Evolutionary conservation across 1,140 invertebrate genomes (phyloP).

Genomic region (Zaprionus camerounensis): DNA sequence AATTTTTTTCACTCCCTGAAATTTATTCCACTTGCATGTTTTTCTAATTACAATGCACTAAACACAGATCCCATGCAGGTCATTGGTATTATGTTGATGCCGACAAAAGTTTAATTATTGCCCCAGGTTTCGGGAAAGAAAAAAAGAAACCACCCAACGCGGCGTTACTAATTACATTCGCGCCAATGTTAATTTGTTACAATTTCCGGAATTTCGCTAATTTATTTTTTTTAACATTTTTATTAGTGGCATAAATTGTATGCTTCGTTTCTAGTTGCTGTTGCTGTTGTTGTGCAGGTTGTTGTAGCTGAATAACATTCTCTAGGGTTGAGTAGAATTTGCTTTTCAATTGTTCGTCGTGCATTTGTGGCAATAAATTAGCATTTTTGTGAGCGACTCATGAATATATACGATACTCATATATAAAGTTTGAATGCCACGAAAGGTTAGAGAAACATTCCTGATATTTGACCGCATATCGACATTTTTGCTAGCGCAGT

Average conservation of each 20-base stretch:
- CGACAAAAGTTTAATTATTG: conserved; percentile 35
- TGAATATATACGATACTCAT: conserved; percentile 5
- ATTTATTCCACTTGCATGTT: conserved; percentile 24
- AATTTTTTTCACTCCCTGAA: not conserved
- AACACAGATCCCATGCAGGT: not conserved
- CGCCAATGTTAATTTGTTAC: conserved; percentile 80
- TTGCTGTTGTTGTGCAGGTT: conserved; percentile 4
- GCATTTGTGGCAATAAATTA: conserved; percentile 46
- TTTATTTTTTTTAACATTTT: conserved; percentile 78
- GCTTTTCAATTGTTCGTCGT: conserved; percentile 60
- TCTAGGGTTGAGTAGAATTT: conserved; percentile 51
- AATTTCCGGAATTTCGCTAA: conserved; percentile 82
- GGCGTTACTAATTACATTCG: conserved; percentile 81
- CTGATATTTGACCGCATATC: not conserved
- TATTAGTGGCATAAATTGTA: conserved; percentile 76
- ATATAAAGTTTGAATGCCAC: not conserved
- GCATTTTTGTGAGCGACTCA: conserved; percentile 45
- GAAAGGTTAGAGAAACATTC: not conserved
- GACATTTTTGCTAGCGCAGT: not conserved
- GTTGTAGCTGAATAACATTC: conserved; percentile 28
- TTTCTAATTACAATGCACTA: conserved; percentile 26
- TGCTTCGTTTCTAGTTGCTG: conserved; percentile 13
- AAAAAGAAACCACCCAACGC: conserved; percentile 38
- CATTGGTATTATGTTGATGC: conserved; percentile 5
- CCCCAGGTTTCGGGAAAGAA: conserved; percentile 26